Conservation (phyloP, 1,140 invertebrate genomes). For the Macrobrachium rosenbergii region DNA sequence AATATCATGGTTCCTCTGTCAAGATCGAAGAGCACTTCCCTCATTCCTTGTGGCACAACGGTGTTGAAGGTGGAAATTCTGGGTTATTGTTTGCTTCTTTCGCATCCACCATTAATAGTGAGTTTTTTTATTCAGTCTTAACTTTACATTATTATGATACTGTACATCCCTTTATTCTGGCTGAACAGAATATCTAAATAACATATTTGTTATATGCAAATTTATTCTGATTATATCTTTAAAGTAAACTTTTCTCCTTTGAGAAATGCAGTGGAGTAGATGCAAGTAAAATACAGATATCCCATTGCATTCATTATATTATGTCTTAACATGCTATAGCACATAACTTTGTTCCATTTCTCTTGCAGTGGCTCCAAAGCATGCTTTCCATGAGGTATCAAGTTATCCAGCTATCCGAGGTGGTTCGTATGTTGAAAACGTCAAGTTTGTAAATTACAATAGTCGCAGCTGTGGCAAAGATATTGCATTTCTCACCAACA, state of each 20-base stretch:
- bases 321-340: no score
- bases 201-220: no score
- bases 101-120: neutral
- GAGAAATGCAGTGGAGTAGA: no score
- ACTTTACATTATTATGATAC: no score
- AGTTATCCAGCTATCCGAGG: conserved; percentile 51
- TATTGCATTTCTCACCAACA: conserved; percentile 47
- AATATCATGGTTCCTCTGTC: neutral
- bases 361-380: conserved; percentile 48
- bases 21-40: neutral
- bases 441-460: conserved; percentile 26
- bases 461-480: conserved; percentile 21
- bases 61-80: neutral
- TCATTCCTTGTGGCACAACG: neutral
- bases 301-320: no score
- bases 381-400: conserved; percentile 32
- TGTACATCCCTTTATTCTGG: no score
- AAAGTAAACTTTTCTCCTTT: no score
- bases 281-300: no score
- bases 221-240: no score
- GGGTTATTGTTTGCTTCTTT: neutral
- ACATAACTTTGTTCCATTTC: no score
- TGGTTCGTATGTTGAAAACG: conserved; percentile 19
- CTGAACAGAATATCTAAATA: no score
- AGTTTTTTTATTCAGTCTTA: neutral